A percentile compares a stretch with the other conserved stretches of the same genome.
Evolutionary conservation across 2,888 invertebrate genomes (phyloP).

Genomic region (Druceiella hillmani): DNA sequence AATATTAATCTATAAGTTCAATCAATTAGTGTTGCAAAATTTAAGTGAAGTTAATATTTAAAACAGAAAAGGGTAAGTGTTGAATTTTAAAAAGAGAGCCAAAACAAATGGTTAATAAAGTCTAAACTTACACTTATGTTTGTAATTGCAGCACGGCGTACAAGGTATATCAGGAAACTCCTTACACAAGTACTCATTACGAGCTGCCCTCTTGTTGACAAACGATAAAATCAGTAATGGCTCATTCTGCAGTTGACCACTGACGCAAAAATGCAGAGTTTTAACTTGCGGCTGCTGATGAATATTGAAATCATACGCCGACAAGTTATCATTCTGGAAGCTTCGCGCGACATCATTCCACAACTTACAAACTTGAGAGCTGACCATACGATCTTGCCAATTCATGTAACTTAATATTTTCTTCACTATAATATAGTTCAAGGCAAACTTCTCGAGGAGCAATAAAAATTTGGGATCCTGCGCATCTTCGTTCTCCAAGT

Average conservation of each 20-base stretch:
- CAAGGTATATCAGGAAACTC: conserved; percentile 9
- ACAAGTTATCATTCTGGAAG: conserved; percentile 34
- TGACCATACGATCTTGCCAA: conserved; percentile 43
- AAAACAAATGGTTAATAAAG: too few species aligned
- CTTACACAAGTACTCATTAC: conserved; percentile 2
- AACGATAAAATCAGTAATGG: conserved; percentile 12
- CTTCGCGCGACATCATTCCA: conserved; percentile 38
- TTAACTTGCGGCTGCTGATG: not conserved
- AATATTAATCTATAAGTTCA: too few species aligned
- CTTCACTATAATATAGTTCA: conserved; percentile 44
- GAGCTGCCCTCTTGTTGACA: conserved; percentile 3
- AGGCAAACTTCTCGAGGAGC: conserved; percentile 35
- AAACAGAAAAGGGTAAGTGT: too few species aligned
- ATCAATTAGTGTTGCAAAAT: too few species aligned
- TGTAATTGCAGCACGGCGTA: not conserved
- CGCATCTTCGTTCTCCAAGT: too few species aligned
- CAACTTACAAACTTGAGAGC: conserved; percentile 37
- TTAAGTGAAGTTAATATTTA: too few species aligned
- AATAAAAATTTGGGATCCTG: too few species aligned
- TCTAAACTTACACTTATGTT: conserved; percentile 4
- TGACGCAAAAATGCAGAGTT: conserved; percentile 27
- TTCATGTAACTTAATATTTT: conserved; percentile 36
- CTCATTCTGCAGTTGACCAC: not conserved
- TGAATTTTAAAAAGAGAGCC: too few species aligned
- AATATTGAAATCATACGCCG: conserved; percentile 30